Base-by-base conservation (phyloP, 2,797 vertebrate genomes). In the Amblyraja radiata region DNA sequence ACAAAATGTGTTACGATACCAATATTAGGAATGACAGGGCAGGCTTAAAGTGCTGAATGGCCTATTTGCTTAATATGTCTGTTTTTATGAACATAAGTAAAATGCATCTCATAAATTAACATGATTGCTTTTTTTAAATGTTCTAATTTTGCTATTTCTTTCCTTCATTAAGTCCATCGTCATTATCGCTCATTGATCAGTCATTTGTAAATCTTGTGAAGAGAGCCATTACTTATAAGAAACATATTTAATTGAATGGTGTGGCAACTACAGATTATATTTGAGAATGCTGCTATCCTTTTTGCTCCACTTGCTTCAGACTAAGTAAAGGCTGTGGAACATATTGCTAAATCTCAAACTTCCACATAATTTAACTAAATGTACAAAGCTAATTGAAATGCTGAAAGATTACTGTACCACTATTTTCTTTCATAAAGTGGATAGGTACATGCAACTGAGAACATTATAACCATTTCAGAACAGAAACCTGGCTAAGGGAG, bases 351-450 rank as follows among this genome's bases (percentile, higher is more conserved):
- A n/a, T 58, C 13, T 58, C 23, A 84, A 63, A n/a, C 25, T 61
- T 61, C 5, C 61, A 61, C 2, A 9, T 58, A 83, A 13, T 63
- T 39, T 18, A 90, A 90, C 7, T 23, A 88, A 32, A 90, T 84
- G 28, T 58, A 21, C 65, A 32, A 90, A n/a, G n/a, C 63, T 65
- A 68, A 18, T 90, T 71, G 18, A 71, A 90, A 68, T 61, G 28
- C 18, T 90, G 8, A 61, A 90, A 90, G n/a, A 90, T 21, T 74
- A 74, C 32, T 90, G 63, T 63, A 88, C n/a, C 84, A 86, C n/a
- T 90, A 14, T 86, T 90, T 90, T 39, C 18, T 90, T 90, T 90
- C 36, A 90, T 25, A 54, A 54, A 54, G 46, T 54, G 46, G 46
- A 54, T 54, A 54, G 46, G 0, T 54, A 54, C 5, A 54, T 54